phyloP scores from a whole-genome alignment of 2,797 vertebrate species.

The Acrossocheilus wenchowensis region DNA sequence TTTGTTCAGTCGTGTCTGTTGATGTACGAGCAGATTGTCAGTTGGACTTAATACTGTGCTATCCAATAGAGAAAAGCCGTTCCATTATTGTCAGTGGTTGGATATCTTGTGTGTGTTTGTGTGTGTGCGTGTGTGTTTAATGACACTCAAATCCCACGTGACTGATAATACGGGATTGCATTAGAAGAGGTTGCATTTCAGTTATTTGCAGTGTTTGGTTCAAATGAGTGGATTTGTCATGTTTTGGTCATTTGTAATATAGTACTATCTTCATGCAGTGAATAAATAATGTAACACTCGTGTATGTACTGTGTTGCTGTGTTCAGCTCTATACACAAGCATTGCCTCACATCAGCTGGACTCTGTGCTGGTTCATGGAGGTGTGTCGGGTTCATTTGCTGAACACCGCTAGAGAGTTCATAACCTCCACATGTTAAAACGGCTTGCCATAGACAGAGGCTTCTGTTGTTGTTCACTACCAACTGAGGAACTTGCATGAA shows the following conservation, averaged over 20 bases:
- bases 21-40: not conserved
- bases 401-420: not conserved
- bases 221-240: not conserved
- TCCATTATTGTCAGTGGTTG: not conserved
- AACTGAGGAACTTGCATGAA: not conserved
- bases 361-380: not conserved
- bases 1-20: constrained; percentile 19
- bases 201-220: not conserved
- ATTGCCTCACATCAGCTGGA: not conserved
- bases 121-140: too few species aligned
- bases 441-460: not conserved
- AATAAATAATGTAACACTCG: not conserved
- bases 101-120: too few species aligned
- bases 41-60: constrained; percentile 6
- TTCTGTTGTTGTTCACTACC: not conserved
- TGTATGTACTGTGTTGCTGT: not conserved
- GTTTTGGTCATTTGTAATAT: not conserved
- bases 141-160: not conserved
- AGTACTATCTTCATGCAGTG: not conserved
- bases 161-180: not conserved
- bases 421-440: not conserved
- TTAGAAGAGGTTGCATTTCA: not conserved
- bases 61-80: not conserved
- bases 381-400: not conserved
- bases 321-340: not conserved